Evolutionary conservation across 1,140 invertebrate genomes (phyloP).

Genomic region (Agrypnia vestita): DNA sequence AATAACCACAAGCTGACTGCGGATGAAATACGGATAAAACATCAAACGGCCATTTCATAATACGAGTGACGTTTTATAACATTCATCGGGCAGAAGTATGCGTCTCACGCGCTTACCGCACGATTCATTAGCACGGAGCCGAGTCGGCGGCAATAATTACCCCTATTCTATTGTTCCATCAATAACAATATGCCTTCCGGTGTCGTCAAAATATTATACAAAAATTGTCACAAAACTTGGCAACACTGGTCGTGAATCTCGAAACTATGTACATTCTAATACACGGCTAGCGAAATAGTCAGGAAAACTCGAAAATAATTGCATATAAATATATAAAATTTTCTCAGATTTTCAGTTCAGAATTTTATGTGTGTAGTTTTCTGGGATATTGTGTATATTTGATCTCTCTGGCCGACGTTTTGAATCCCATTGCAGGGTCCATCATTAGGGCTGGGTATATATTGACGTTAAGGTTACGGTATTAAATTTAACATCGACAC

Average conservation of each 20-base stretch:
- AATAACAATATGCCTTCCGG: slow-evolving; percentile 29
- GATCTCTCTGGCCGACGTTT: no score
- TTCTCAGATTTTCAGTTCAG: no score
- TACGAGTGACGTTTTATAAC: background rate
- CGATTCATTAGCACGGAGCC: slow-evolving; percentile 13
- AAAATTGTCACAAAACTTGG: background rate
- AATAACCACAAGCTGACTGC: background rate
- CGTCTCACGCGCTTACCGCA: slow-evolving; percentile 31
- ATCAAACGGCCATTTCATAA: slow-evolving; percentile 3
- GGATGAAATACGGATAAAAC: background rate
- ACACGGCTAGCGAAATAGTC: background rate
- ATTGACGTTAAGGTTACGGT: no score
- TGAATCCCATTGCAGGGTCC: no score
- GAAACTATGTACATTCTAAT: background rate
- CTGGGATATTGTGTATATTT: no score
- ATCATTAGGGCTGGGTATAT: no score
- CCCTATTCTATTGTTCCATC: slow-evolving; percentile 26
- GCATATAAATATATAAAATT: no score
- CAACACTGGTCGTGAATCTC: background rate
- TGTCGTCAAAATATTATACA: background rate
- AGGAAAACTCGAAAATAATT: no score
- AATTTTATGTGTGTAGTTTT: no score
- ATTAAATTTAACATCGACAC: no score
- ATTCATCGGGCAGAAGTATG: slow-evolving; percentile 2
- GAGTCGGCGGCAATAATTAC: slow-evolving; percentile 5